Base-by-base conservation (phyloP, 2,797 vertebrate genomes). In the Dermochelys coriacea region DNA sequence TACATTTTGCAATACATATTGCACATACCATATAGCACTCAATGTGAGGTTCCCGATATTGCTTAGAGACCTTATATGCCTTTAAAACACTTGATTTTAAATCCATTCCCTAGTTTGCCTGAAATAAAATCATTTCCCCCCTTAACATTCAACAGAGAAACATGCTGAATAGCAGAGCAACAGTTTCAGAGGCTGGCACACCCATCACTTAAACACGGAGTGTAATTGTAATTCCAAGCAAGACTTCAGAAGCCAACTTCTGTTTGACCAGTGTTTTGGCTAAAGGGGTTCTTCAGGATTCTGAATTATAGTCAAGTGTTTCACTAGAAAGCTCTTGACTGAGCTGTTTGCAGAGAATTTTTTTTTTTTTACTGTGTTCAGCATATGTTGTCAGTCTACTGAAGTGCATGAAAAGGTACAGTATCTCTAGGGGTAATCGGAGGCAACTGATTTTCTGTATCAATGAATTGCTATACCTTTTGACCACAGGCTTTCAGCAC, bases 261-360 rank as follows among this genome's bases (percentile, higher is more conserved):
- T 37, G 91, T 94, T 94, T 95, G 92, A 86, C 87, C 64, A 93
- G 89, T 25, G 34, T 90, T 90, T 92, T 52, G 91, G 49, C 84
- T 27, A 88, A 91, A 95, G 77, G 37, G 25, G 85, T 96, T 95
- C 84, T 74, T 96, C 78, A 80, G 95, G 94, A 92, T 86, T 88
- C 57, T 51, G 83, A 89, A 74, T 78, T 90, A 47, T 91, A 95
- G 80, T 94, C 74, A 96, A 79, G 82, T 0, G 1, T 92, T 94
- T 95, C 82, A 86, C 88, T 94, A 86, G 87, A 89, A 91, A 94
- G 80, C 57, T 94, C 89, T 91, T 74, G 84, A 93, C 51, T 88
- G 21, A 87, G 80, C 91, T 85, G 80, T 90, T 91, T 93, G 78
- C 84, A 14, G 80, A 86, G 87, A 94, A 51, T 88, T 94, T 88